These are phyloP conservation scores for Balearica regulorum DNA, from an alignment of 2,797 vertebrate genomes.

Conservation along the genomic window DNA sequence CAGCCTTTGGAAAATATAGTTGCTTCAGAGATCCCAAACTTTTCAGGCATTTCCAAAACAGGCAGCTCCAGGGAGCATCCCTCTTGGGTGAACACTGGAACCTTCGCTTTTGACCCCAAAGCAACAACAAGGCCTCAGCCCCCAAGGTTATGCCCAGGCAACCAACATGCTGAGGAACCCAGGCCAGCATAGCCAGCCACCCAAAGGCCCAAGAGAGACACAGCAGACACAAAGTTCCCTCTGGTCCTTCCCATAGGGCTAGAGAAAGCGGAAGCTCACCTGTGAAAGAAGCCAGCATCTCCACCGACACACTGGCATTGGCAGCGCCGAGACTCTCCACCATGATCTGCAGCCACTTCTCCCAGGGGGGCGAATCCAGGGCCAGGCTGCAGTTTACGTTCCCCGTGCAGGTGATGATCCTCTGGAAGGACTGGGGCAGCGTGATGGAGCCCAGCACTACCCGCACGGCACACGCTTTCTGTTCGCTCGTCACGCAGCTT, in stretches of 20 bases:
- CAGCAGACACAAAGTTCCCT: neutral
- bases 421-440: conserved; percentile 72
- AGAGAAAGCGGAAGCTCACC: conserved; percentile 66
- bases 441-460: conserved; percentile 82
- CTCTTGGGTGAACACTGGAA: neutral
- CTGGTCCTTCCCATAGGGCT: neutral
- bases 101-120: neutral
- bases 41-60: neutral
- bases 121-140: neutral
- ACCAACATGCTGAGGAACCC: neutral
- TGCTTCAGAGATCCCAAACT: neutral
- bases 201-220: neutral
- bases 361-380: conserved; percentile 85
- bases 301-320: conserved; percentile 73
- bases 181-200: neutral
- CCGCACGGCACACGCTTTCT: conserved; percentile 70
- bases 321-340: conserved; percentile 74
- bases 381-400: conserved; percentile 70
- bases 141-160: neutral
- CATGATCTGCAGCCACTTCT: conserved; percentile 84
- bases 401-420: conserved; percentile 76
- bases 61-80: neutral
- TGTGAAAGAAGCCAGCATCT: conserved; percentile 78
- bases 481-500: conserved; percentile 66
- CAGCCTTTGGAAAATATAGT: neutral